Evolutionary conservation across 2,888 invertebrate genomes (phyloP).

Genomic region (Diogma glabrata): DNA sequence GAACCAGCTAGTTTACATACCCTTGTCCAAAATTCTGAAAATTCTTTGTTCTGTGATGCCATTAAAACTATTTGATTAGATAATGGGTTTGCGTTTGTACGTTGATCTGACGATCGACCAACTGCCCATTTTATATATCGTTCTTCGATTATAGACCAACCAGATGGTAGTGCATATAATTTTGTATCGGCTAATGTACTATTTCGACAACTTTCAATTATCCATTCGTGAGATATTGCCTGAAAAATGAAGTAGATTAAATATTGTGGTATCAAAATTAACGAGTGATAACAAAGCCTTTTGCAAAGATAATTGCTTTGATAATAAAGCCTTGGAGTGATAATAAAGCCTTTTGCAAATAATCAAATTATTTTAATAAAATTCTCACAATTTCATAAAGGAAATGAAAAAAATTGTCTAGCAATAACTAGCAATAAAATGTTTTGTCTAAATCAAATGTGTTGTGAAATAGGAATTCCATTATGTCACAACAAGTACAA

Average conservation of each 20-base stretch:
- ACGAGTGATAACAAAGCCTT: too few relatives aligned
- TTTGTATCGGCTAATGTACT: slow-evolving; percentile 35
- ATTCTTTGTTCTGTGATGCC: slow-evolving; percentile 42
- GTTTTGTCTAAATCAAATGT: too few relatives aligned
- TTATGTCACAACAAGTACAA: too few relatives aligned
- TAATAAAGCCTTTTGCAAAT: too few relatives aligned
- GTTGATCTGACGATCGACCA: slow-evolving; percentile 27
- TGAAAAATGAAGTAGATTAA: slow-evolving; percentile 23
- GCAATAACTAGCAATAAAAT: too few relatives aligned
- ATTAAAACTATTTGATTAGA: slow-evolving; percentile 40
- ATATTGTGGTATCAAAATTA: too few relatives aligned
- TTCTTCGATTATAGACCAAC: slow-evolving; percentile 44
- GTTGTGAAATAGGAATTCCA: too few relatives aligned
- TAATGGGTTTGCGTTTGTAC: slow-evolving; percentile 36
- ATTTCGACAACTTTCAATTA: slow-evolving; percentile 47
- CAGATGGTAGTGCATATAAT: slow-evolving; percentile 46
- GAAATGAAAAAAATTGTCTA: too few relatives aligned
- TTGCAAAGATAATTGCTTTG: too few relatives aligned
- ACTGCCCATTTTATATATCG: slow-evolving; percentile 35
- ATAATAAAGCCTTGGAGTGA: too few relatives aligned
- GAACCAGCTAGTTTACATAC: slow-evolving; percentile 47
- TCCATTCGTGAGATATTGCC: slow-evolving; percentile 58
- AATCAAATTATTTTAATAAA: too few relatives aligned
- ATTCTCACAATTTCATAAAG: too few relatives aligned
- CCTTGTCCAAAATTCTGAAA: slow-evolving; percentile 49